Evolutionary conservation across 2,888 invertebrate species (phyloP), one percentile per base, ranked within the genome.

Genomic region (Timandra comae): DNA sequence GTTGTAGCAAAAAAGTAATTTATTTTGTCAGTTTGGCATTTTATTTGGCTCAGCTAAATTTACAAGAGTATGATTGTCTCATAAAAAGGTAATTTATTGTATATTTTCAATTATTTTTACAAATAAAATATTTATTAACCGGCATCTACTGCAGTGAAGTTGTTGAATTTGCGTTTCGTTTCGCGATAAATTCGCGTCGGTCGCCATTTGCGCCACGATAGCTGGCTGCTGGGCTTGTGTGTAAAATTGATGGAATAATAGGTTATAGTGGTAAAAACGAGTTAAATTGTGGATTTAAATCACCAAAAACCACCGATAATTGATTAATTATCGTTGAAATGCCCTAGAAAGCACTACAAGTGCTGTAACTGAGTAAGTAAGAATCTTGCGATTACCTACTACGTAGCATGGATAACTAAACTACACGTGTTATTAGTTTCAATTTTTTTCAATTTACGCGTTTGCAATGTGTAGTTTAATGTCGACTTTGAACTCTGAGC

Each of bases 201-300:
- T 84, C 81, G 86, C 85, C 85, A 86, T 86, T 85, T 78, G 71
- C 80, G 84, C 86, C 86, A 85, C 86, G 86, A 80, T 74, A 59
- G 71, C 75, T 70, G 67, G 56, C 55, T 59, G 62, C 48, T 56
- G 55, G 59, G 63, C 64, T 67, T 70, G 73, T 73, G 69, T 74
- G 71, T 67, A 52, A 56, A 60, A 59, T 64, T 56, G 27, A 61
- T 68, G 62, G 53, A 62, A 70, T 74, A 77, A 52, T 71, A 82
- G 82, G 84, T 82, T 84, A 84, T 64, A 77, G 72, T 77, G 75
- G 46, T 62, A 60, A 70, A 67, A 71, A 63, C 55, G 56, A 50
- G 58, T 59, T 52, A 64, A 62, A 44, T 56, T 53, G 78, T 77
- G 74, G 60, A 60, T 56, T 47, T 49, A 63, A 72, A 59, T 51